These are phyloP conservation scores for Anguilla marmorata DNA, from an alignment of 2,797 vertebrate species.

Conservation along the genomic window DNA sequence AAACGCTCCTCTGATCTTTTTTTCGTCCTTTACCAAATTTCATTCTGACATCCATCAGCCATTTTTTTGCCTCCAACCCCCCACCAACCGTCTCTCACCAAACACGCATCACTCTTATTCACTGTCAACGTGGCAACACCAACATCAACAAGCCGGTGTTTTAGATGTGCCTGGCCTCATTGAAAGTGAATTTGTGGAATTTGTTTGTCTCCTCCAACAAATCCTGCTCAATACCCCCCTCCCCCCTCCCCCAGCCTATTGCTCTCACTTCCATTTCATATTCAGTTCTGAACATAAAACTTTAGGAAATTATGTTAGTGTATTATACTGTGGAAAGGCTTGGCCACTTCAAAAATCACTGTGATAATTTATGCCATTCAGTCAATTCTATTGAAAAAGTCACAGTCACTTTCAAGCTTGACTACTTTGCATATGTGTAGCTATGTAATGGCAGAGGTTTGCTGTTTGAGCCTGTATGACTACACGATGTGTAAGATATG, in stretches of 20 bases:
- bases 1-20: slow-evolving; percentile 14
- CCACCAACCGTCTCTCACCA: not conserved
- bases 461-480: not conserved
- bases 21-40: slow-evolving; percentile 7
- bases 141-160: slow-evolving; percentile 4
- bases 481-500: not conserved
- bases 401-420: not conserved
- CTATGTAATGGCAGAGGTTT: not conserved
- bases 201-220: not conserved
- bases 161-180: not conserved
- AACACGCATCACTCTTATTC: not conserved
- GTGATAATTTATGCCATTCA: not conserved
- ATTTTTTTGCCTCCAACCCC: slow-evolving; percentile 35
- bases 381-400: not conserved
- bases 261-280: not conserved
- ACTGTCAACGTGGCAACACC: not conserved
- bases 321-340: not conserved
- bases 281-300: slow-evolving; percentile 23
- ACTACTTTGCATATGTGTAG: not conserved
- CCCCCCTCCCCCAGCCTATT: not conserved
- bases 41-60: slow-evolving; percentile 43
- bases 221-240: not conserved
- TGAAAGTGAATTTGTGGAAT: not conserved
- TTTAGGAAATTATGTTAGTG: not conserved
- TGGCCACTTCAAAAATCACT: not conserved